Evolutionary conservation across 2,797 vertebrate genomes (phyloP).

Genomic region (Notolepis coatsorum): DNA sequence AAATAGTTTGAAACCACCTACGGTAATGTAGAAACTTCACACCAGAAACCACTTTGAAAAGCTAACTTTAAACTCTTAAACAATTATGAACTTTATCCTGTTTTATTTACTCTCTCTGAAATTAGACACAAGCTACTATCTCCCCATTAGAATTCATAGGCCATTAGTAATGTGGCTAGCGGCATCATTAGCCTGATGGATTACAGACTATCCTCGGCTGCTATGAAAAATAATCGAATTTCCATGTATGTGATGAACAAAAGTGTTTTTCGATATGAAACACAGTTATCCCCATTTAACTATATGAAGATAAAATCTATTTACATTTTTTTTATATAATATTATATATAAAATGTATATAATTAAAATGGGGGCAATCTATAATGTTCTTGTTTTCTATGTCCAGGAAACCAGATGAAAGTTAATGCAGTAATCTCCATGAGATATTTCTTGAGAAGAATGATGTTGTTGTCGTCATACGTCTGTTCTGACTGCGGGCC

Average conservation of each 20-base stretch:
- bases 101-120: no score
- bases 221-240: slow-evolving; percentile 19
- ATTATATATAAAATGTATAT: no score
- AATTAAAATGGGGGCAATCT: neutral
- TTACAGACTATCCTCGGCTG: slow-evolving; percentile 16
- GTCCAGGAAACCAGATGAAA: neutral
- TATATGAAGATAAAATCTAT: no score
- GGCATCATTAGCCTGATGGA: slow-evolving; percentile 21
- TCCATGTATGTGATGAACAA: neutral
- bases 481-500: neutral
- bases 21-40: no score
- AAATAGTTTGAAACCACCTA: no score
- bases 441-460: slow-evolving; percentile 2
- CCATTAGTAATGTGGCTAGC: no score
- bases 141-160: no score
- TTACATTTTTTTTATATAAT: no score
- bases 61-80: no score
- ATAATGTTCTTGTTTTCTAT: neutral
- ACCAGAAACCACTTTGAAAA: no score
- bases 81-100: no score
- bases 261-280: slow-evolving; percentile 8
- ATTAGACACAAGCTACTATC: no score
- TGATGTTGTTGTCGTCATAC: neutral
- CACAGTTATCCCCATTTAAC: slow-evolving; percentile 1
- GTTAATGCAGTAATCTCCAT: neutral